These are phyloP conservation scores for Rattus norvegicus DNA, from an alignment of 2,113 vertebrate genomes.

Conservation along the genomic window GRCr8 NC_086021.1:177872001-177872500, in stretches of 20 bases:
- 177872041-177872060: neutral
- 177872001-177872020: neutral
- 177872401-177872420: too few species aligned
- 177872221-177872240: neutral
- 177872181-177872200: neutral
- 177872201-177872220: neutral
- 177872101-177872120: neutral
- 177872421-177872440: neutral
- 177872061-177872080: neutral
- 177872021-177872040: neutral
- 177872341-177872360: neutral
- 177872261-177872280: neutral
- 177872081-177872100: neutral
- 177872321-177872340: neutral
- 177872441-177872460: neutral
- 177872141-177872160: neutral
- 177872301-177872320: neutral
- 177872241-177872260: neutral
- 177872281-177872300: neutral
- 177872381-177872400: neutral
- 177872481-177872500: neutral
- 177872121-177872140: neutral
- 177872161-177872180: neutral
- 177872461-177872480: neutral
- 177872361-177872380: too few species aligned